A percentile compares a stretch with the other conserved stretches of the same genome.
Evolutionary conservation across 2,113 vertebrate species (phyloP).

Genomic region (Caretta caretta): DNA sequence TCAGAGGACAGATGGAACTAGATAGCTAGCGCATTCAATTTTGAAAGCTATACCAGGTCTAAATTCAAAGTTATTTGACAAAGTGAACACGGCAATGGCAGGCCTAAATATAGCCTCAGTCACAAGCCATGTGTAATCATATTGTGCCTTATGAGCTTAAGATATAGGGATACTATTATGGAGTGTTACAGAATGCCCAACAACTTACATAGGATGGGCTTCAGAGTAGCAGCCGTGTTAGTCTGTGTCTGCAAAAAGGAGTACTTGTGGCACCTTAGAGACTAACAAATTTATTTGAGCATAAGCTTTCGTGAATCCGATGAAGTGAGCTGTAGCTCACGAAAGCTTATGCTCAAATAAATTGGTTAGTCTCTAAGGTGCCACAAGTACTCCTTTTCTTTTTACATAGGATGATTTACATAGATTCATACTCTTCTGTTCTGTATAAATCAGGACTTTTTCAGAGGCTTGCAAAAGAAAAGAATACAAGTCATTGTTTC

Average conservation of each 20-base stretch:
- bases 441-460: not conserved
- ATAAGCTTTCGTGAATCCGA: no score
- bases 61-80: not conserved
- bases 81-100: not conserved
- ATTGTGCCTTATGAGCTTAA: not conserved
- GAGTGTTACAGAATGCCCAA: not conserved
- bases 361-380: no score
- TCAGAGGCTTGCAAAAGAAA: no score
- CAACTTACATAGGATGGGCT: not conserved
- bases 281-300: no score
- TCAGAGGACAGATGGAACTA: not conserved
- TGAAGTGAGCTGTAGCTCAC: no score
- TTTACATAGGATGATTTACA: not conserved
- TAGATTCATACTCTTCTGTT: not conserved
- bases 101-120: not conserved
- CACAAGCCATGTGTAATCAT: not conserved
- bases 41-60: not conserved
- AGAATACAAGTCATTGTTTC: not conserved
- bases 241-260: no score
- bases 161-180: not conserved
- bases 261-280: no score
- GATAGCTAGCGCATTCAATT: not conserved
- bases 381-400: no score
- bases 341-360: no score
- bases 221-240: no score